These are phyloP conservation scores for Dusona sp. DNA, from an alignment of 2,888 invertebrate genomes.

Conservation along the genomic window DNA sequence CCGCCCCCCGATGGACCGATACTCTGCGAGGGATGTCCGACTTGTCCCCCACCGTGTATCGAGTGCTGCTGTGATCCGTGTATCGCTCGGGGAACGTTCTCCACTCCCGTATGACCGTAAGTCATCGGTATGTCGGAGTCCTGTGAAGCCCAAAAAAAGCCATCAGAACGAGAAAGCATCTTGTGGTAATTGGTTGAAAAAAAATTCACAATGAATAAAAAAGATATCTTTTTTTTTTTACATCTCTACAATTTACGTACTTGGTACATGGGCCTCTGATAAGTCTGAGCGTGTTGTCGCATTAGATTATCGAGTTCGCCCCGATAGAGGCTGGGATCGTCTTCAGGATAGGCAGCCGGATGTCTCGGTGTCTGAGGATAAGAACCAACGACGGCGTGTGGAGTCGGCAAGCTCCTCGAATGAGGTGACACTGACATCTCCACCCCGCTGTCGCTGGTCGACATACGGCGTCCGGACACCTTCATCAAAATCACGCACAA, in stretches of 20 bases:
- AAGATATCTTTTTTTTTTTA: no score
- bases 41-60: slow-evolving; percentile 78
- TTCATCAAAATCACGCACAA: slow-evolving; percentile 65
- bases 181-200: background rate
- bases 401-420: slow-evolving; percentile 81
- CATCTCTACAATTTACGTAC: slow-evolving; percentile 74
- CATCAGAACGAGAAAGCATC: background rate
- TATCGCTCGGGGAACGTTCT: slow-evolving; percentile 75
- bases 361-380: slow-evolving; percentile 82
- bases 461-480: slow-evolving; percentile 86
- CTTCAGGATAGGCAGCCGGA: slow-evolving; percentile 86
- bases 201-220: slow-evolving; percentile 3
- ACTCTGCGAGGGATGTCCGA: slow-evolving; percentile 83
- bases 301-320: slow-evolving; percentile 93
- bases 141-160: slow-evolving; percentile 59
- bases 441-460: slow-evolving; percentile 86
- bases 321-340: slow-evolving; percentile 88
- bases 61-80: slow-evolving; percentile 80
- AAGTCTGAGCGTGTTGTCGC: slow-evolving; percentile 90
- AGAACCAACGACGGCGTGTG: slow-evolving; percentile 79
- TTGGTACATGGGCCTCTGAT: slow-evolving; percentile 82
- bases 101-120: slow-evolving; percentile 83
- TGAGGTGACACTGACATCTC: slow-evolving; percentile 84
- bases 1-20: slow-evolving; percentile 77
- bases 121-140: slow-evolving; percentile 81